Conservation (phyloP, 2,888 invertebrate species). For the Hyppa rectilinea region DNA sequence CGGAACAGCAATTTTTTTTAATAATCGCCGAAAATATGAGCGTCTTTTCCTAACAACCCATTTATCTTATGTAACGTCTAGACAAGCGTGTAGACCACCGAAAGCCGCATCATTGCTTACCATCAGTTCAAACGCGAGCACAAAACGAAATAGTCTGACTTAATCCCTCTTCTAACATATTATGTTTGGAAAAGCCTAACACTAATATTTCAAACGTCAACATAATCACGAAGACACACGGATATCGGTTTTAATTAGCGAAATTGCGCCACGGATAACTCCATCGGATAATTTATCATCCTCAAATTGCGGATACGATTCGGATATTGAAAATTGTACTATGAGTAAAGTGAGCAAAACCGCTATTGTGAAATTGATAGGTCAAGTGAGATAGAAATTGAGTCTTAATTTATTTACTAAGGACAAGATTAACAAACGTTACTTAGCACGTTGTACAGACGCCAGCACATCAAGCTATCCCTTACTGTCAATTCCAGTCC, state of each 20-base stretch:
- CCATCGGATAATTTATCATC: slow-evolving; percentile 37
- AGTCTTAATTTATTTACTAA: too few relatives aligned
- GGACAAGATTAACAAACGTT: background rate
- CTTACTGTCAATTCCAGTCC: too few relatives aligned
- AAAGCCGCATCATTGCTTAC: background rate
- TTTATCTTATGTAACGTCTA: background rate
- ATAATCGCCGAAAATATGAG: background rate
- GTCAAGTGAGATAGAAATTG: background rate
- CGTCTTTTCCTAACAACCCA: background rate
- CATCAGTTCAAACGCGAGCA: background rate
- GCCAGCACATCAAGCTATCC: too few relatives aligned
- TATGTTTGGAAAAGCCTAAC: background rate
- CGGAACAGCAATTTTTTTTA: background rate
- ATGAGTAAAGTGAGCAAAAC: slow-evolving; percentile 19
- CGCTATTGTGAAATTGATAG: slow-evolving; percentile 10
- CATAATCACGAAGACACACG: background rate
- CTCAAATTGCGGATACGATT: slow-evolving; percentile 24
- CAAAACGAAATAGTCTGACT: background rate
- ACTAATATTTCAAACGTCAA: slow-evolving; percentile 10
- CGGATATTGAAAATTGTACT: slow-evolving; percentile 26
- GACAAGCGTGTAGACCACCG: background rate
- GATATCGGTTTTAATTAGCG: slow-evolving; percentile 45
- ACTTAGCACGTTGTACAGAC: too few relatives aligned
- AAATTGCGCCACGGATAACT: slow-evolving; percentile 29
- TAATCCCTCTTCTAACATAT: background rate